These are phyloP conservation scores for Nipponacmea schrenckii DNA, from an alignment of 2,888 invertebrate genomes.

Conservation along the genomic window DNA sequence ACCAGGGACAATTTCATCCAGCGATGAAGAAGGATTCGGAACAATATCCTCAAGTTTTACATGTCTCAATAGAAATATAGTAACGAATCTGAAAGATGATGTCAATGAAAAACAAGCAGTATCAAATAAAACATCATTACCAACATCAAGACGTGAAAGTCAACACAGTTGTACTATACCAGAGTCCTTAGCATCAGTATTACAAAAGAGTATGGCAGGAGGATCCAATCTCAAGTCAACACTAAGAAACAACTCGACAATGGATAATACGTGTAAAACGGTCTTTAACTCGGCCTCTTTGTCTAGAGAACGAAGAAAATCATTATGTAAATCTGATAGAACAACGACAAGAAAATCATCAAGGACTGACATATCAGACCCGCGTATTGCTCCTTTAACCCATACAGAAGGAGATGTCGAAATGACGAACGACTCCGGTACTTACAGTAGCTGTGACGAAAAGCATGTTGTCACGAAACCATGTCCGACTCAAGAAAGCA, in stretches of 20 bases:
- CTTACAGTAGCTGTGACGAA: neutral
- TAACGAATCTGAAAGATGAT: no score
- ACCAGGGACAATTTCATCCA: neutral
- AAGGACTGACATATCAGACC: neutral
- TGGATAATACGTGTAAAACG: slow-evolving; percentile 22
- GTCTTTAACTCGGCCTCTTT: slow-evolving; percentile 22
- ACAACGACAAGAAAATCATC: neutral
- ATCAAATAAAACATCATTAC: neutral
- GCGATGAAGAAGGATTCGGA: neutral
- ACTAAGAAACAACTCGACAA: slow-evolving; percentile 1
- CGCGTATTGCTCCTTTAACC: neutral
- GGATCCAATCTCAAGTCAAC: neutral
- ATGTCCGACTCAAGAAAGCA: neutral
- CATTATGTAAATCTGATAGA: neutral
- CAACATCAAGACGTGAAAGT: neutral
- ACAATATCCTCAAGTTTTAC: neutral
- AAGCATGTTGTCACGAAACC: neutral
- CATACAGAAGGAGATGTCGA: neutral
- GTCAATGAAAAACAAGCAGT: no score
- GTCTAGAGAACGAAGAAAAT: neutral
- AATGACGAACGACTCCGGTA: neutral
- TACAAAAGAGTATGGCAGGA: neutral
- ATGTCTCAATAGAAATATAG: neutral
- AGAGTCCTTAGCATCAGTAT: neutral
- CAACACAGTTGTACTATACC: neutral